These are phyloP conservation scores for Microctenopoma lineatum DNA, from an alignment of 2,797 vertebrate genomes.

Conservation along the genomic window DNA sequence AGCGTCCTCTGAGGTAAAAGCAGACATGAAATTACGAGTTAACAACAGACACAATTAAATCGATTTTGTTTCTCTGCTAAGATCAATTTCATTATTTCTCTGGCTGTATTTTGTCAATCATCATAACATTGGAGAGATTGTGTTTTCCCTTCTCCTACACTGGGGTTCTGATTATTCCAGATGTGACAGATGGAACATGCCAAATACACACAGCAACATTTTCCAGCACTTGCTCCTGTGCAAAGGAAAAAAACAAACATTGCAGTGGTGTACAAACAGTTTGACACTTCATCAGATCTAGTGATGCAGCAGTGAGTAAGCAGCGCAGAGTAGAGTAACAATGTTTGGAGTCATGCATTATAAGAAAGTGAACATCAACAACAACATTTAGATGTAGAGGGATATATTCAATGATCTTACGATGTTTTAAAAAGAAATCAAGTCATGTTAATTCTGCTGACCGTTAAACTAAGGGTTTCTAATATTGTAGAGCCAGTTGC, in stretches of 20 bases:
- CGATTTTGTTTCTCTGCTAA: conserved; percentile 12
- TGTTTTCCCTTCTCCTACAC: conserved; percentile 11
- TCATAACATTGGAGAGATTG: conserved; percentile 10
- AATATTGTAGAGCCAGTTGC: neutral
- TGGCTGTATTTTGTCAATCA: conserved; percentile 27
- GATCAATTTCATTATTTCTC: conserved; percentile 30
- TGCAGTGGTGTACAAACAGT: conserved; percentile 12
- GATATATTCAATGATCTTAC: too few species aligned
- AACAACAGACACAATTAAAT: neutral
- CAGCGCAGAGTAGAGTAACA: neutral
- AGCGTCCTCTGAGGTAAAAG: conserved; percentile 7
- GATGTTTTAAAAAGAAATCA: too few species aligned
- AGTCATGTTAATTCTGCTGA: conserved; percentile 7
- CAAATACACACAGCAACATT: conserved; percentile 22
- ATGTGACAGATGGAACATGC: conserved; percentile 40
- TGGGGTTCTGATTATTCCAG: conserved; percentile 45
- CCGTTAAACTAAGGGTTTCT: neutral
- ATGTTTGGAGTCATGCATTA: neutral
- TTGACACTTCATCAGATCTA: conserved; percentile 16
- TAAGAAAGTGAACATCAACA: too few species aligned
- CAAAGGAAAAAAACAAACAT: neutral
- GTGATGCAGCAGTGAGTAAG: conserved; percentile 5
- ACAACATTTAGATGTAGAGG: too few species aligned
- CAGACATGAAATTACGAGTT: conserved; percentile 23
- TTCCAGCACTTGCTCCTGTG: conserved; percentile 12